These are phyloP conservation scores for Euzetes globulus DNA, from an alignment of 2,888 invertebrate genomes.

Conservation along the genomic window DNA sequence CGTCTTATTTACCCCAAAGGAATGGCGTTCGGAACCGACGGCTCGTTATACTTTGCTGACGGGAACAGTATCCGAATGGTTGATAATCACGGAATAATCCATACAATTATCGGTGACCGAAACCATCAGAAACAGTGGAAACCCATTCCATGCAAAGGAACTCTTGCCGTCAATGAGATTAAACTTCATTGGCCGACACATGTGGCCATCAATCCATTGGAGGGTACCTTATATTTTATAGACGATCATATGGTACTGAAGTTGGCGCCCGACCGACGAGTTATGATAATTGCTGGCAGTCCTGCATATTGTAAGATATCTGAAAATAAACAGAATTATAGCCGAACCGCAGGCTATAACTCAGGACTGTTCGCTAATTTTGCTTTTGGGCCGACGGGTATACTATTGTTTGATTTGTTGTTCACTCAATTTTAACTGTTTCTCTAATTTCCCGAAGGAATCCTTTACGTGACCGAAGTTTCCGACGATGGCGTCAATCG, in stretches of 20 bases:
- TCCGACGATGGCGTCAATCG: constrained; percentile 90
- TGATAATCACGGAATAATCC: constrained; percentile 71
- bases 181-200: constrained; percentile 81
- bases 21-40: constrained; percentile 57
- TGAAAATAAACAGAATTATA: neutral
- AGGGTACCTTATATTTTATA: constrained; percentile 88
- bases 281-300: constrained; percentile 81
- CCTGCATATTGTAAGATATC: constrained; percentile 61
- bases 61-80: constrained; percentile 82
- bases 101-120: constrained; percentile 60
- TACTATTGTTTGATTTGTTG: neutral
- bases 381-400: constrained; percentile 61
- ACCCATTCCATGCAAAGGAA: constrained; percentile 84
- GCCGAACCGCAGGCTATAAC: constrained; percentile 39
- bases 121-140: constrained; percentile 51
- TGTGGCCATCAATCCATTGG: constrained; percentile 82
- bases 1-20: constrained; percentile 94
- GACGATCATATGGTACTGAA: constrained; percentile 87
- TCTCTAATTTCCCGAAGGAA: constrained; percentile 61
- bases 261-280: constrained; percentile 71
- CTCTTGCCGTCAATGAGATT: constrained; percentile 65
- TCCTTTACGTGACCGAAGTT: constrained; percentile 88
- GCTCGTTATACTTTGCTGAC: constrained; percentile 87
- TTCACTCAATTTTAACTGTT: neutral
- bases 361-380: constrained; percentile 81